Conservation (phyloP, 2,888 invertebrate species). For the Pollenia griseotomentosa region DNA sequence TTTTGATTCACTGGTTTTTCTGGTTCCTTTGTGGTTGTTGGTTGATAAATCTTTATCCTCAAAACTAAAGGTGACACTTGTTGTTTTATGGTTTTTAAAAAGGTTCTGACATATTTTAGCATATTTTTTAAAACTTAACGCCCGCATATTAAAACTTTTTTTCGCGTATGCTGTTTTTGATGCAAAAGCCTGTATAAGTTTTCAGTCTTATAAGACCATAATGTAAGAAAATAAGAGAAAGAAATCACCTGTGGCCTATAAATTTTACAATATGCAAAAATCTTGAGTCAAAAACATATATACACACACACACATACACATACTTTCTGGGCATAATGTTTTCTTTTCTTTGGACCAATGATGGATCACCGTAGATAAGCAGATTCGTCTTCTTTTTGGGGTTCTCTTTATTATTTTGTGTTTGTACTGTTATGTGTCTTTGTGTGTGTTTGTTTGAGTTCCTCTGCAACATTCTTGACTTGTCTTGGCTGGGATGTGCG, state of each 20-base stretch:
- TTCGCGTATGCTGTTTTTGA: not conserved
- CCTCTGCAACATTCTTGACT: slow-evolving; percentile 56
- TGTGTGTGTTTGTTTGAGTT: slow-evolving; percentile 16
- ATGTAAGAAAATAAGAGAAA: not conserved
- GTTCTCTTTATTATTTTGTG: slow-evolving; percentile 56
- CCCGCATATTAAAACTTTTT: slow-evolving; percentile 70
- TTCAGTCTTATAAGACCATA: slow-evolving; percentile 2
- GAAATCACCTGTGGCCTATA: slow-evolving; percentile 73
- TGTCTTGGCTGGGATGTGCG: slow-evolving; percentile 69
- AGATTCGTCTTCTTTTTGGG: slow-evolving; percentile 69
- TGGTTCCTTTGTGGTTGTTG: slow-evolving; percentile 59
- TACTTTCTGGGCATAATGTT: slow-evolving; percentile 20
- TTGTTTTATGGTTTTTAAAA: slow-evolving; percentile 73
- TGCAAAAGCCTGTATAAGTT: slow-evolving; percentile 18
- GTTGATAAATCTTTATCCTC: slow-evolving; percentile 50
- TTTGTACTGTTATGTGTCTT: not conserved
- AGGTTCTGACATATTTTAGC: slow-evolving; percentile 73
- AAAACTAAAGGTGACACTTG: slow-evolving; percentile 72
- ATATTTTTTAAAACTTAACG: slow-evolving; percentile 70
- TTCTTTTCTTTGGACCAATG: slow-evolving; percentile 71
- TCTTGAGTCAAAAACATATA: slow-evolving; percentile 10
- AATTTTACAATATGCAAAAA: slow-evolving; percentile 70
- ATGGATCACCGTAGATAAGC: slow-evolving; percentile 74
- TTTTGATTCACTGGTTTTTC: slow-evolving; percentile 71
- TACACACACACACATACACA: slow-evolving; percentile 8